Evolutionary conservation across 1,140 invertebrate species (phyloP).

Genomic region (Augochlora pura): DNA sequence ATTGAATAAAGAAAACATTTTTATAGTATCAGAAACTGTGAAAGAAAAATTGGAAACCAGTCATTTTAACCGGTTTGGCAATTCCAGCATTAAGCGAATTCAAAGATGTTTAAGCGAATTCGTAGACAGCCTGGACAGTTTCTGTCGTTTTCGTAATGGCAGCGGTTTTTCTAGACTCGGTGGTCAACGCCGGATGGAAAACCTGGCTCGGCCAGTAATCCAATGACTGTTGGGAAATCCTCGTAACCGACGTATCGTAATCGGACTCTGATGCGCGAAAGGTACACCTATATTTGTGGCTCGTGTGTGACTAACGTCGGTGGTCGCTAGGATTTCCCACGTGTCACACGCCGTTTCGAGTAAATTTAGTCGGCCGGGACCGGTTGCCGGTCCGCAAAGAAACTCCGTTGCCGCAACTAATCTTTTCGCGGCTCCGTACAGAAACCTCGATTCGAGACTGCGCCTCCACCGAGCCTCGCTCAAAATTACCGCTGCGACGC

Average conservation of each 20-base stretch:
- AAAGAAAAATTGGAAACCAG: no score
- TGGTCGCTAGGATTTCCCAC: conserved; percentile 37
- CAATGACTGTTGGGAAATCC: conserved; percentile 48
- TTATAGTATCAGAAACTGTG: no score
- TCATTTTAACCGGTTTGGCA: no score
- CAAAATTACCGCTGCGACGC: no score
- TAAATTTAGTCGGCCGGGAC: conserved; percentile 36
- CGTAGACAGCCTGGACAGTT: no score
- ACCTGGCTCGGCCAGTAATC: conserved; percentile 25
- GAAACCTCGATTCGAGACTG: no score
- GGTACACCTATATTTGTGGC: conserved; percentile 44
- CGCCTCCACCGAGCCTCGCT: no score
- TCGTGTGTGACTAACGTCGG: conserved; percentile 33
- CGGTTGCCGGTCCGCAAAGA: neutral
- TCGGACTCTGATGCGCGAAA: conserved; percentile 43
- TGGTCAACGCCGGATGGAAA: conserved; percentile 3
- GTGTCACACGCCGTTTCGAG: conserved; percentile 35
- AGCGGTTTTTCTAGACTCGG: neutral
- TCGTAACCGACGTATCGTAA: conserved; percentile 44
- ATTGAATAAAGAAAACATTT: no score
- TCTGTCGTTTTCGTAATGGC: neutral
- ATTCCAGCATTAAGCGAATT: no score
- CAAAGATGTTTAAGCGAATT: no score
- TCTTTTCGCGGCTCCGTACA: no score
- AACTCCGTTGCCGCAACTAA: neutral